Conservation (phyloP, 2,113 vertebrate species). For the Osmerus mordax region DNA sequence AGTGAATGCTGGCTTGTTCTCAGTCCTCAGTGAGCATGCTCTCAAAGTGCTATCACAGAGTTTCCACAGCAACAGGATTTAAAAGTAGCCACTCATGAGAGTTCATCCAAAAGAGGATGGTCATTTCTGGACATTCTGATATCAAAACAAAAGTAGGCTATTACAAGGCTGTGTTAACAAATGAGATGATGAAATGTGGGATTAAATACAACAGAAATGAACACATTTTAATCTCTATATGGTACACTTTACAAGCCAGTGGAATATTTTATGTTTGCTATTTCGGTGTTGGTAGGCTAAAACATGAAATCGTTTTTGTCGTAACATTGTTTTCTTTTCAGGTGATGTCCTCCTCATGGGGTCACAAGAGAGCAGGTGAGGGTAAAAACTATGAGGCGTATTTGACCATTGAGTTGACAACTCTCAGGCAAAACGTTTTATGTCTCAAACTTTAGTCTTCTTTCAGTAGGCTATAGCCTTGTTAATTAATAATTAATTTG, state of each 20-base stretch:
- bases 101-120: background rate
- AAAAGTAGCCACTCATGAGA: slow-evolving; percentile 17
- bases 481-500: too few relatives aligned
- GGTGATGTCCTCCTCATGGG: slow-evolving; percentile 7
- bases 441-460: too few relatives aligned
- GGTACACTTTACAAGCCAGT: too few relatives aligned
- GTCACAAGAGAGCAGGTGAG: slow-evolving; percentile 12
- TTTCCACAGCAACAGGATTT: slow-evolving; percentile 30
- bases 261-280: too few relatives aligned
- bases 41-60: slow-evolving; percentile 13
- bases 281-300: too few relatives aligned
- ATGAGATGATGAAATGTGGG: too few relatives aligned
- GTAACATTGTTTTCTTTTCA: background rate
- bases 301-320: slow-evolving; percentile 3
- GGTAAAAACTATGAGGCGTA: background rate
- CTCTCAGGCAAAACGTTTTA: too few relatives aligned
- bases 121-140: slow-evolving; percentile 2
- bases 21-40: slow-evolving; percentile 21
- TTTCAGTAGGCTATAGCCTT: too few relatives aligned
- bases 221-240: too few relatives aligned
- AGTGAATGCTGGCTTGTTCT: slow-evolving; percentile 33
- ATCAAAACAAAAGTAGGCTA: slow-evolving; percentile 3
- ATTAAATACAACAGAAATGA: too few relatives aligned
- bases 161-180: too few relatives aligned
- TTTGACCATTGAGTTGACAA: background rate